These are phyloP conservation scores for Hormaphis cornu DNA, from an alignment of 1,140 invertebrate species.

Conservation along the genomic window DNA sequence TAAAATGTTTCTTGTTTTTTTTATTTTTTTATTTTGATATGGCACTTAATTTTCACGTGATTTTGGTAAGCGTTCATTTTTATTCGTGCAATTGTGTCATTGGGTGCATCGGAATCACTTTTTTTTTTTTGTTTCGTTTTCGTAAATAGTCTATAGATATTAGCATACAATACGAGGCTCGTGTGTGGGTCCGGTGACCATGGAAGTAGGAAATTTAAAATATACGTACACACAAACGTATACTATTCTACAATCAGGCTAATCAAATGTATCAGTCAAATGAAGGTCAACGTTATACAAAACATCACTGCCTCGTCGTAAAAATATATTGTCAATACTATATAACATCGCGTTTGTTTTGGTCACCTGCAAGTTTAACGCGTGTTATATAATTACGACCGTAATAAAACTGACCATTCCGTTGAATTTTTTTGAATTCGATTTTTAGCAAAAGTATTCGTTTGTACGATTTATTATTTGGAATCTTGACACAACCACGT, in stretches of 20 bases:
- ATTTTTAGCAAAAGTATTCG: too few relatives aligned
- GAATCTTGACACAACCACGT: too few relatives aligned
- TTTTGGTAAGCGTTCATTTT: too few relatives aligned
- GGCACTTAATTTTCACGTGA: too few relatives aligned
- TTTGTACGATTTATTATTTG: too few relatives aligned
- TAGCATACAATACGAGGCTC: not conserved
- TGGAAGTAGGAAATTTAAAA: constrained; percentile 5
- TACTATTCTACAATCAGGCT: not conserved
- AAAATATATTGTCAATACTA: not conserved
- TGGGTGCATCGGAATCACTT: too few relatives aligned
- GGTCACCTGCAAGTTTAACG: not conserved
- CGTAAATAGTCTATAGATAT: not conserved
- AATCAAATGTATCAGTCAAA: constrained; percentile 24
- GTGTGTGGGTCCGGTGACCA: constrained; percentile 3
- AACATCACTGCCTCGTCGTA: not conserved
- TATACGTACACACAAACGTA: not conserved
- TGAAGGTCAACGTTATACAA: not conserved
- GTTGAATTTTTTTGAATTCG: too few relatives aligned
- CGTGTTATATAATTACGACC: too few relatives aligned
- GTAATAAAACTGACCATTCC: too few relatives aligned
- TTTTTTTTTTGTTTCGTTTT: not conserved
- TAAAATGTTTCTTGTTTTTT: too few relatives aligned
- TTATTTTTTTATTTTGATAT: too few relatives aligned
- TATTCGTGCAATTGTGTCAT: too few relatives aligned
- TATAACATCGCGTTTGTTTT: not conserved